phyloP scores from a whole-genome alignment of 2,797 vertebrate species.

The Melanitta fusca region DNA sequence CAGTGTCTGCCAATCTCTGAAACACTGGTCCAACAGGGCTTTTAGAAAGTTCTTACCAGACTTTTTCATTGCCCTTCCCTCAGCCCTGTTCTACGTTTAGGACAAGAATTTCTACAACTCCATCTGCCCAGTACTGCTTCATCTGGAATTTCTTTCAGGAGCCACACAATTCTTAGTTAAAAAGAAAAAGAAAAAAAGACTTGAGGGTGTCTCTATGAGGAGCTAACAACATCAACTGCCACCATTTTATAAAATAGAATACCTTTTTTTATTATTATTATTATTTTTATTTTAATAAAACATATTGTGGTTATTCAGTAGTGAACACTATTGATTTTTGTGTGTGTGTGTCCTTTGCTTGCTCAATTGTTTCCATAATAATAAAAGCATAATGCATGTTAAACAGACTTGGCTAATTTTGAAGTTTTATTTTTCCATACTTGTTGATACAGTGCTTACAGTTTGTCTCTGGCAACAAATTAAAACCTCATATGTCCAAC shows the following conservation, averaged over 20 bases:
- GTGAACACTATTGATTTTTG: conserved; percentile 64
- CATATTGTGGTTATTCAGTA: conserved; percentile 57
- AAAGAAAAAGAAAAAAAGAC: background rate
- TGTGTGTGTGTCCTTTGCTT: conserved; percentile 44
- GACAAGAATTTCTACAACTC: background rate
- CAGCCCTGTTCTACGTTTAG: background rate
- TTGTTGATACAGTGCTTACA: background rate
- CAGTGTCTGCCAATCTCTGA: background rate
- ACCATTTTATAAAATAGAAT: conserved; percentile 15
- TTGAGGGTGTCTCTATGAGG: conserved; percentile 11
- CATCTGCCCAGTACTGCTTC: background rate
- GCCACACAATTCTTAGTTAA: background rate
- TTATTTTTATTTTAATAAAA: conserved; percentile 16
- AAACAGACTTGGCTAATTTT: conserved; percentile 22
- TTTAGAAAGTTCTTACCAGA: background rate
- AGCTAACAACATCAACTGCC: conserved; percentile 30
- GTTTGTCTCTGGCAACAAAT: background rate
- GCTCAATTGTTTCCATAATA: conserved; percentile 29
- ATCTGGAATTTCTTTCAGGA: background rate
- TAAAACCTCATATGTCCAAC: background rate
- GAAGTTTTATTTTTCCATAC: background rate
- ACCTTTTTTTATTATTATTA: background rate
- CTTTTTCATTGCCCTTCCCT: background rate
- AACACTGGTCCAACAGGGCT: accelerated
- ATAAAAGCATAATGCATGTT: conserved; percentile 28